Evolutionary conservation across 2,113 vertebrate species (phyloP), one percentile per base, ranked within the genome.

Genomic region (Etheostoma spectabile): DNA sequence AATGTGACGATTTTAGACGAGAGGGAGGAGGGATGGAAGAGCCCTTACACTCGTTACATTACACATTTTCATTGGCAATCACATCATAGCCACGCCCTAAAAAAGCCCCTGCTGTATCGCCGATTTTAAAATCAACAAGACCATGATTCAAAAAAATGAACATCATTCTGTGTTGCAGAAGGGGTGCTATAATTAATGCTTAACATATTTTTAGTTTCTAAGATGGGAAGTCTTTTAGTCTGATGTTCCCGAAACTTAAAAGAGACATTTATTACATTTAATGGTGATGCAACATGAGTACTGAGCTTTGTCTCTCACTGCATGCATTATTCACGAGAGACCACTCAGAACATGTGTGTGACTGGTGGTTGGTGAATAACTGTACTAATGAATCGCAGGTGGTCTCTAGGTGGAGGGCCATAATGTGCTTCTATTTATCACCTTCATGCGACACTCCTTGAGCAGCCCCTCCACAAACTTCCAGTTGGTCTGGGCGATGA

Each of bases 381-480:
- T 33, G 12, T 5, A 14, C 18, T 59, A 13, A 33, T 66, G 22
- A 18, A 65, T 49, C 24, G 3, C 22, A 33, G 56, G 5, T 7
- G 6, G 2, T 22, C 15, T 55, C 33, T 42, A 5, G n/a, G 14
- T 24, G 14, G n/a, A 16, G 38, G 11, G 33, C 6, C 33, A 10
- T 22, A n/a, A 18, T 49, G 18, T n/a, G n/a, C 8, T 11, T 22
- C 10, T n/a, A 5, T n/a, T n/a, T n/a, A 55, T 6, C 90, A 99
- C 97, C 97, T 99, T 99, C 93, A 98, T 95, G 60, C 97, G 96
- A 90, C 97, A 99, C 94, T 99, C 97, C 90, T 98, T 99, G 57
- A 99, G 91, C 55, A 99, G 89, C 8, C 97, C 97, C 94, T 99
- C 97, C 63, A 99, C 97, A 88, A 99, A 99, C 89, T 98, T 99